Conservation (phyloP, 2,888 invertebrate genomes). For the Yponomeuta cagnagella region DNA sequence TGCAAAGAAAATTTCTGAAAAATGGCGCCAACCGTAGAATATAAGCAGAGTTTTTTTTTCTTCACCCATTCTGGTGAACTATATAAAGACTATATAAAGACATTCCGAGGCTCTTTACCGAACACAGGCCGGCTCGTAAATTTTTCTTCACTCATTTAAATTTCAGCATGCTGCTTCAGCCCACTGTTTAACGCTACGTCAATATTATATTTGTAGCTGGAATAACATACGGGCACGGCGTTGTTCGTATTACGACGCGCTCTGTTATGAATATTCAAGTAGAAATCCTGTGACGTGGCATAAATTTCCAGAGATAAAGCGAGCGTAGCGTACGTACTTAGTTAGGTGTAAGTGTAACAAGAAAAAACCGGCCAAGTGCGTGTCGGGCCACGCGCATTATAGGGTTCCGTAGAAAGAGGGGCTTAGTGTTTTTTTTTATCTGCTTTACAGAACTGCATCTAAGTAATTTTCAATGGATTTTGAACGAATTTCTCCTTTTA, state of each 20-base stretch:
- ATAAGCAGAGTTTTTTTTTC: no score
- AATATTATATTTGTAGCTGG: slow-evolving; percentile 17
- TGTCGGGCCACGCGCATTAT: no score
- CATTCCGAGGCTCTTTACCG: no score
- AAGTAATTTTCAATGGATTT: no score
- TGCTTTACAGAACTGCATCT: no score
- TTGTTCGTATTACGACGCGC: slow-evolving; percentile 12
- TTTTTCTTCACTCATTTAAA: slow-evolving; percentile 7
- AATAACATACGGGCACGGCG: slow-evolving; percentile 15
- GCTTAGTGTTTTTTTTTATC: no score
- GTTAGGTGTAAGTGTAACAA: neutral
- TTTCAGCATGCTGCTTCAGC: slow-evolving; percentile 3
- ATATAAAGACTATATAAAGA: no score
- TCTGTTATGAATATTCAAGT: slow-evolving; percentile 54
- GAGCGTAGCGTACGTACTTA: neutral
- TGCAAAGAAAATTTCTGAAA: no score
- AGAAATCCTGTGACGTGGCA: slow-evolving; percentile 46
- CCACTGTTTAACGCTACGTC: slow-evolving; percentile 12
- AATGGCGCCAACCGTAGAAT: no score
- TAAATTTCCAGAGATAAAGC: slow-evolving; percentile 34
- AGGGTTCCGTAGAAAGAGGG: no score
- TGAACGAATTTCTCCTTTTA: no score
- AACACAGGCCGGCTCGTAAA: neutral
- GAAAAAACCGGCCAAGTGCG: neutral
- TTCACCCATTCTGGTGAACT: no score